Evolutionary conservation across 1,140 invertebrate genomes (phyloP), one percentile per base, ranked within the genome.

Genomic region (Apis cerana): DNA sequence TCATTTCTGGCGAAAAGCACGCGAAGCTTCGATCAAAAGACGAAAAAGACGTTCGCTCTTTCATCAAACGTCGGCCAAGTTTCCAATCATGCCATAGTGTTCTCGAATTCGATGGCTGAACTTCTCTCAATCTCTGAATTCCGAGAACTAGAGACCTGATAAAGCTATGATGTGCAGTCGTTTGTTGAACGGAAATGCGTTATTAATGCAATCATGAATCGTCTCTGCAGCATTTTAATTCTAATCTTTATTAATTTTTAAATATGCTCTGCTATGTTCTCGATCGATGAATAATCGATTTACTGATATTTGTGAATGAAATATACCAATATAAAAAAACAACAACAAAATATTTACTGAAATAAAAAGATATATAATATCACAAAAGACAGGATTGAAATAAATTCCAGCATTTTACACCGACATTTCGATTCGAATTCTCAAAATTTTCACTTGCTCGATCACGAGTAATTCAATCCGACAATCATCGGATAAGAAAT

Each of bases 41-140:
- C 65, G 11, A 64, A 50, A 54, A 87, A 88, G 86, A 88, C 75
- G 81, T 81, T 71, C 74, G 61, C 70, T 87, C 75, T 88, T 88
- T 84, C 85, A 87, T 88, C 82, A 70, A 67, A 86, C 52, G 43
- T 64, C 77, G 75, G 82, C 77, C 85, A 87, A 88, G 85, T 84
- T 87, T 86, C 85, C 86, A 88, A 88, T 88, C 84, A 87, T 74
- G 68, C 72, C 70, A 54, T 50, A 70, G 69, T 78, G 76, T 86
- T 78, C 72, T 72, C 69, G 78, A 75, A 82, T 43, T 70, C 85
- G 78, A 75, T 72, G 74, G n/a, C 70, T 69, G 2, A 17, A 56
- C 19, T 33, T 56, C 67, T 82, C 33, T 65, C 75, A 85, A 88
- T 81, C 70, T 23, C 56, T 23, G 48, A 58, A 71, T 23, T 27